Evolutionary conservation across 2,888 invertebrate species (phyloP).

Genomic region (Leptinotarsa rubiginosa): DNA sequence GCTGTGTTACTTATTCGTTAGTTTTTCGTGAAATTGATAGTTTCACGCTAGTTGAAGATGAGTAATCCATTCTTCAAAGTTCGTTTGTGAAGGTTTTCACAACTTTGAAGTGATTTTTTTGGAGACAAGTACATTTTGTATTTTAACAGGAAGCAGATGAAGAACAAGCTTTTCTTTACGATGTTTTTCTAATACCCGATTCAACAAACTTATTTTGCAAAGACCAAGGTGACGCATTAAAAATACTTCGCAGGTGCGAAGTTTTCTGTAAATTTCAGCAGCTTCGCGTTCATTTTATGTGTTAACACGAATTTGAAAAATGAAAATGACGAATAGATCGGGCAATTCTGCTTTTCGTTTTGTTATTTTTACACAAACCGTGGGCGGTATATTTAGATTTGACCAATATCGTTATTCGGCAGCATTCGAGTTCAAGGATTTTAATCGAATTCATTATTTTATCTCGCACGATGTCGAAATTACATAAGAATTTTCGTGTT

Average conservation of each 20-base stretch:
- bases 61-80: too few species aligned
- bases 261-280: not conserved
- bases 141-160: too few species aligned
- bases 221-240: not conserved
- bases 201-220: too few species aligned
- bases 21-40: too few species aligned
- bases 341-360: not conserved
- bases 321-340: conserved; percentile 4
- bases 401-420: not conserved
- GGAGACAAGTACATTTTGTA: too few species aligned
- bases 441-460: not conserved
- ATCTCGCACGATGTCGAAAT: conserved; percentile 4
- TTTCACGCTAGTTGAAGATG: too few species aligned
- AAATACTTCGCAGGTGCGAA: not conserved
- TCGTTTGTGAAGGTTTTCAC: too few species aligned
- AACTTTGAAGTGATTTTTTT: too few species aligned
- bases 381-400: conserved; percentile 2
- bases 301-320: conserved; percentile 4
- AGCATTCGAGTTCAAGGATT: not conserved
- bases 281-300: not conserved
- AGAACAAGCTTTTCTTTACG: too few species aligned
- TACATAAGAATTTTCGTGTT: conserved; percentile 9
- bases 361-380: not conserved
- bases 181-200: too few species aligned
- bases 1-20: too few species aligned